A percentile compares a stretch with the other conserved stretches of the same genome.
These are phyloP conservation scores for Gambusia yucatana DNA, from an alignment of 2,797 vertebrate genomes.

Conservation along the genomic window DNA sequence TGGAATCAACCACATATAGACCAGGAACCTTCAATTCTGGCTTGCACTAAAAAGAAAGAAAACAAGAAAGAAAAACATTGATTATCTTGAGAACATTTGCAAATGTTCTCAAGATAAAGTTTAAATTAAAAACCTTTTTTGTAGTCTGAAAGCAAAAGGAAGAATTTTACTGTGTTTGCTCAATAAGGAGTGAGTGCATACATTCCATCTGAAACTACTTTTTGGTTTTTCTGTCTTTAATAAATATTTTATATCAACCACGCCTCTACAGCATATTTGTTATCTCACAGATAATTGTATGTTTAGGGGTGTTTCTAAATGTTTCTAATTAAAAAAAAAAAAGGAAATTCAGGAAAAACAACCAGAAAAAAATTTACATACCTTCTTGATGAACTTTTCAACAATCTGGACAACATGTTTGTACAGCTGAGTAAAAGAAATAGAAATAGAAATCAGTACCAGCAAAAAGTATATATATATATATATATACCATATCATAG, in stretches of 20 bases:
- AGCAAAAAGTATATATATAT: background rate
- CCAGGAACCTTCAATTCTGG: slow-evolving; percentile 97
- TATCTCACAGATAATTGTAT: background rate
- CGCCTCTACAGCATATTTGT: background rate
- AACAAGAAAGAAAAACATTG: background rate
- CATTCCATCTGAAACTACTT: background rate
- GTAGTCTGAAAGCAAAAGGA: background rate
- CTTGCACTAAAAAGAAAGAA: slow-evolving; percentile 85
- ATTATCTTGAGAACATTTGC: background rate
- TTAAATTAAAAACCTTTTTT: background rate
- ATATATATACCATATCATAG: background rate
- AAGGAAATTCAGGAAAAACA: too few relatives aligned
- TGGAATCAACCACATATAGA: slow-evolving; percentile 97
- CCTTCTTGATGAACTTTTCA: slow-evolving; percentile 99
- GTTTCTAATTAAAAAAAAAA: background rate
- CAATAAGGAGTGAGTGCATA: background rate
- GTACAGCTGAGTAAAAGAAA: slow-evolving; percentile 87
- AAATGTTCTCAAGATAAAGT: background rate
- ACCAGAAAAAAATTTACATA: slow-evolving; percentile 62
- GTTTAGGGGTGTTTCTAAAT: background rate
- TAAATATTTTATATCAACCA: background rate
- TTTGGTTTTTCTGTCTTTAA: background rate
- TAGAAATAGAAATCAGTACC: slow-evolving; percentile 15
- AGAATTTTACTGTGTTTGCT: background rate
- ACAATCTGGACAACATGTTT: slow-evolving; percentile 99